Base-by-base conservation (phyloP, 2,888 invertebrate genomes). In the Ormia ochracea region DNA sequence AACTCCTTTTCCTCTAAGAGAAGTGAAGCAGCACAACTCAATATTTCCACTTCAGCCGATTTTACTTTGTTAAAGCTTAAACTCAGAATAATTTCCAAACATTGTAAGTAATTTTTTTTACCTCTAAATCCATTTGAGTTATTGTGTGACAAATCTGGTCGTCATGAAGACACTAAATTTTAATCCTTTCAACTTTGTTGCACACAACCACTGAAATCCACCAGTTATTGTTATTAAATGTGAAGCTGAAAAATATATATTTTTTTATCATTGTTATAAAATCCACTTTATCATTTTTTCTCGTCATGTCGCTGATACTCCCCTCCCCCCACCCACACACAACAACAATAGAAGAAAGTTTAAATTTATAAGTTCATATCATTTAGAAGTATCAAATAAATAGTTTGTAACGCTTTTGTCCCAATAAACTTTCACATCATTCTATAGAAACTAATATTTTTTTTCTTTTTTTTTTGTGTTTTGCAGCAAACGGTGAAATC, bases 361-460 rank as follows among this genome's bases (percentile, higher is more conserved):
- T 41, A 58, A 74, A 56, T 73, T 73, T 73, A 56, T 77, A 59
- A 50, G 52, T 58, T 69, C 74, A 69, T 69, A 74, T 69, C 68
- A 33, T 28, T 74, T n/a, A 14, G 19, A 36, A 45, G 41, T 58
- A 78, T 74, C 70, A 75, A 75, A 28, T 14, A 36, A 63, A 45
- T 52, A n/a, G 6, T 72, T 79, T 82, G 74, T 77, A 81, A 78
- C 75, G 81, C 75, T 83, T 81, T 80, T 82, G 81, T 81, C 78
- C 83, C 59, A 76, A 78, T 83, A 70, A 83, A 82, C 82, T 82
- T 83, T 81, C 82, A 82, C 82, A 77, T 82, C 77, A 61, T 70
- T 68, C 52, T 38, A 48, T 33, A 41, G 28, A 65, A 65, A 45
- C 26, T 23, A 21, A 12, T 56, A 21, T 63, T 36, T 43, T 23